Evolutionary conservation across 1,140 invertebrate genomes (phyloP).

Genomic region (Euwallacea fornicatus): DNA sequence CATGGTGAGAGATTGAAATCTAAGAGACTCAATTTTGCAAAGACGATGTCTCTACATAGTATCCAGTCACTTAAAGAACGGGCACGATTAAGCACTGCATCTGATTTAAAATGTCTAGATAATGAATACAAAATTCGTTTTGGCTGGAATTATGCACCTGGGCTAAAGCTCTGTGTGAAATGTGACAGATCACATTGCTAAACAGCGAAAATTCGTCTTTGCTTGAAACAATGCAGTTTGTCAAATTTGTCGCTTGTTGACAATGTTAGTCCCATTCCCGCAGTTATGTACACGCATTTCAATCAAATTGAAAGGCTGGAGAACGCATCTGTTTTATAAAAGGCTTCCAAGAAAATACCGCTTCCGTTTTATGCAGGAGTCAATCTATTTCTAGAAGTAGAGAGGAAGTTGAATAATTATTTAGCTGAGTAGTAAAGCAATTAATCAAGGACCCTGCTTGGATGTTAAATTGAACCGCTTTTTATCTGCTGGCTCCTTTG

Average conservation of each 20-base stretch:
- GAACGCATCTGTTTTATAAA: neutral
- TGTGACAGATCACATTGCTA: neutral
- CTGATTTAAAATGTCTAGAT: neutral
- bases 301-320: neutral
- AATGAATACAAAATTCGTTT: constrained; percentile 1
- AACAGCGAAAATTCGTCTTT: neutral
- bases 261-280: neutral
- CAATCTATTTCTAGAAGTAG: neutral
- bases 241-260: neutral
- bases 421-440: neutral
- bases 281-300: neutral
- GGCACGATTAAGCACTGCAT: neutral
- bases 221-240: too few relatives aligned
- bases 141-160: constrained; percentile 6
- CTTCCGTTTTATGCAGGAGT: neutral
- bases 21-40: too few relatives aligned
- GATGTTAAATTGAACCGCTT: too few relatives aligned
- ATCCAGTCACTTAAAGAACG: too few relatives aligned
- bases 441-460: neutral
- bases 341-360: neutral
- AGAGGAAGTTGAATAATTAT: constrained; percentile 2
- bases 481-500: too few relatives aligned
- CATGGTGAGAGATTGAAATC: neutral
- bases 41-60: too few relatives aligned
- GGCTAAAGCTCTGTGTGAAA: neutral